Evolutionary conservation across 2,888 invertebrate species (phyloP), one percentile per base, ranked within the genome.

Genomic region (Mechanitis messenoides): DNA sequence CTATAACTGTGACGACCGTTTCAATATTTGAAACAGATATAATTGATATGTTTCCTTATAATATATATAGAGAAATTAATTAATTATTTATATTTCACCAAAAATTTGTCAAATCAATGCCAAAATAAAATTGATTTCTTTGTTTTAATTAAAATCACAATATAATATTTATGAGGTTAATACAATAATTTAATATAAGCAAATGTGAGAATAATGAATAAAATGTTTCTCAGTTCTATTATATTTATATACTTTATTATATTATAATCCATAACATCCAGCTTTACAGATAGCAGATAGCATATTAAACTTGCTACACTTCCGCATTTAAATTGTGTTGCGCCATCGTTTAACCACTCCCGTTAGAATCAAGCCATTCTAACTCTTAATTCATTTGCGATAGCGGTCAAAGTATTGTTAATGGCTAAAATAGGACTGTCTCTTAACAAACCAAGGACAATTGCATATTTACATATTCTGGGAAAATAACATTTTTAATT

Each of bases 271-370:
- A 5, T 33, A 46, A 20, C 33, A 28, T 7, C 7, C 12, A 46
- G n/a, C 31, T 58, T 53, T 38, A 50, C 58, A 33, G 33, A 33
- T 50, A 42, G 47, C 53, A 12, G 28, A 42, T 38, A 33, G 28
- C 50, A 31, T 38, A 53, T 47, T 35, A 31, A 58, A n/a, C 74
- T 76, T 72, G 70, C 75, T 72, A 72, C 75, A 75, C 75, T 80
- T 80, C 80, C 81, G 78, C 70, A 77, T 81, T 82, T 79, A 83
- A 84, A 84, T 83, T 82, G 78, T 73, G 72, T 75, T 20, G 74
- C 74, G 74, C 55, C 58, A 59, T 64, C 64, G 60, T 63, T 59
- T 20, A 47, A 33, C n/a, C 3, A 35, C 35, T 35, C 35, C 7
- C 9, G 7, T 5, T n/a, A 20, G 2, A 46, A 46, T 45, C 38